phyloP scores from a whole-genome alignment of 1,140 invertebrate genomes.

The Lethrus apterus region DNA sequence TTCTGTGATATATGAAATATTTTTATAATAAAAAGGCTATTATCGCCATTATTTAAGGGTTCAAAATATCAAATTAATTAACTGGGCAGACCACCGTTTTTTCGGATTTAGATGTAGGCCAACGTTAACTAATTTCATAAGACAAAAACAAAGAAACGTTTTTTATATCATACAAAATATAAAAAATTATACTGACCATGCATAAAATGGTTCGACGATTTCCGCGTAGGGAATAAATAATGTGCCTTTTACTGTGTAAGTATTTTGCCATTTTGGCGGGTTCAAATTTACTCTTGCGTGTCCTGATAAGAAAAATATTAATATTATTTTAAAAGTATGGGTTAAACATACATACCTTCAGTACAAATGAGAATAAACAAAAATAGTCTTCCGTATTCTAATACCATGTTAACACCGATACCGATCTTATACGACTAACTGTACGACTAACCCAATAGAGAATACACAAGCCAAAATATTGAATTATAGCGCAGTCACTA shows the following conservation, averaged over 20 bases:
- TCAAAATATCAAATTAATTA: too few species aligned
- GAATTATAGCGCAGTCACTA: neutral
- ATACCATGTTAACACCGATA: slow-evolving; percentile 1
- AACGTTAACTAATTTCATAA: neutral
- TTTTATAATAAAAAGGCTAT: too few species aligned
- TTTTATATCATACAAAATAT: neutral
- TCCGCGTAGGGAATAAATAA: slow-evolving; percentile 89
- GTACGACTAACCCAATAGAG: neutral
- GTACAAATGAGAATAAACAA: neutral
- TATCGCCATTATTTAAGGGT: too few species aligned
- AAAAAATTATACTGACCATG: slow-evolving; percentile 69
- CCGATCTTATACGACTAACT: neutral
- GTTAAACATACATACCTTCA: too few species aligned
- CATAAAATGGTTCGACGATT: slow-evolving; percentile 80
- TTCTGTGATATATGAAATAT: too few species aligned
- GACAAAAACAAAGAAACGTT: neutral
- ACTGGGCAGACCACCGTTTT: too few species aligned
- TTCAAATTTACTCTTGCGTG: slow-evolving; percentile 13
- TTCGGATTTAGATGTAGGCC: too few species aligned
- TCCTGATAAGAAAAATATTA: neutral
- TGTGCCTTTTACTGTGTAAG: slow-evolving; percentile 66
- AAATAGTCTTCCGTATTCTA: neutral
- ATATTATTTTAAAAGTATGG: too few species aligned
- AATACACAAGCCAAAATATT: slow-evolving; percentile 3
- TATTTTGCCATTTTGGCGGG: slow-evolving; percentile 57